Percentiles rank a stretch among this genome's conserved stretches.
These are phyloP conservation scores for Magallana angulata DNA, from an alignment of 1,140 invertebrate genomes.

Conservation along the genomic window DNA sequence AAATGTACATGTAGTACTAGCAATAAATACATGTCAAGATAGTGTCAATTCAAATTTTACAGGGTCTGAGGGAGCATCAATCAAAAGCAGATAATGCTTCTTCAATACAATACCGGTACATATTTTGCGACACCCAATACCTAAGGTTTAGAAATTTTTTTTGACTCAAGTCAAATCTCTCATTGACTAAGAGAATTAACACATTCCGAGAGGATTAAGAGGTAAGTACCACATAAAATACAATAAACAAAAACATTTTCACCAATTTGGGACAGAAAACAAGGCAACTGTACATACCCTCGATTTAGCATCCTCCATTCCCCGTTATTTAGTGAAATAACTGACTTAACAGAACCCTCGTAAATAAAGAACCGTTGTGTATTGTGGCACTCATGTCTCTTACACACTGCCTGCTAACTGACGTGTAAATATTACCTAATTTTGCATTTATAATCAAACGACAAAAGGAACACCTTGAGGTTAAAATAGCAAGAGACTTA, in stretches of 20 bases:
- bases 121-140: too few species aligned
- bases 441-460: slow-evolving; percentile 28
- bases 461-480: not conserved
- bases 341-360: not conserved
- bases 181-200: not conserved
- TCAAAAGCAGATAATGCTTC: too few species aligned
- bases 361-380: slow-evolving; percentile 14
- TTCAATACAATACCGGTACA: too few species aligned
- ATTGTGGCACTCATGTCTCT: not conserved
- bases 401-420: not conserved
- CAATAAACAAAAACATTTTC: too few species aligned
- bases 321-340: not conserved
- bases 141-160: too few species aligned
- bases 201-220: not conserved
- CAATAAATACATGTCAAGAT: too few species aligned
- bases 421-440: slow-evolving; percentile 15
- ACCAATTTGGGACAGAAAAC: too few species aligned
- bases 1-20: too few species aligned
- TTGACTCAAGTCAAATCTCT: not conserved
- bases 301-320: not conserved
- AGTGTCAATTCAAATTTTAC: too few species aligned
- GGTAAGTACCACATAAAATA: not conserved
- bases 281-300: not conserved
- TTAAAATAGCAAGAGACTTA: not conserved
- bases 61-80: too few species aligned